Base-by-base conservation (phyloP, 2,888 invertebrate species). In the Brachyptera risi region DNA sequence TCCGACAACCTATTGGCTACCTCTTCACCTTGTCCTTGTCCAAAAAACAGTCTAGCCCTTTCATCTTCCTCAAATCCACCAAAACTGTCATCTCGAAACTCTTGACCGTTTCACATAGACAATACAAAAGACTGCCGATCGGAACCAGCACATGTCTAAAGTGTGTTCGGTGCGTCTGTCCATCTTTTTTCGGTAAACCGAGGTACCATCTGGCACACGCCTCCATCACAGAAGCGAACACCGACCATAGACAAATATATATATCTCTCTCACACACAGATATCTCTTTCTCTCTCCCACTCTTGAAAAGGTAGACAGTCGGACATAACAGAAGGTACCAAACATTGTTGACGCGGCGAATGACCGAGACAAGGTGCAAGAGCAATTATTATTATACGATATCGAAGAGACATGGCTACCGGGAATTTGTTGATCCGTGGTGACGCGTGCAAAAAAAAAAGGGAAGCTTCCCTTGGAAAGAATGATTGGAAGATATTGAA, bases 131-230 rank as follows among this genome's bases (percentile, higher is more conserved):
- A n/a, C n/a, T n/a, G n/a, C n/a, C n/a, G n/a, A n/a, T n/a, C n/a
- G n/a, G n/a, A n/a, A n/a, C n/a, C n/a, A n/a, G n/a, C n/a, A n/a
- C n/a, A n/a, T n/a, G n/a, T n/a, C n/a, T n/a, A n/a, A n/a, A n/a
- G n/a, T n/a, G 47, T 24, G 3, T 11, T 44, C 23, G 47, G 21
- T 9, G 15, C 19, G 17, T 44, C 17, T 19, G 47, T 11, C 11
- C 31, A 23, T 35, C 35, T 37, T 54, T 54, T 54, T 37, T 31
- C 38, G 13, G 37, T 23, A 37, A 38, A 51, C 59, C 59, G 59
- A 38, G 27, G 7, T 51, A 38, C 59, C 59, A 59, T 51, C 59
- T 59, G 59, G 59, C 51, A 59, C 59, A 59, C 59, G 51, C 58
- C 58, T 59, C 37, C 54, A 11, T 35, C 37, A 37, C 54, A 54